Percentiles rank a stretch among this genome's conserved stretches.
These are phyloP conservation scores for Alauda arvensis DNA, from an alignment of 2,797 vertebrate species.

Conservation along the genomic window DNA sequence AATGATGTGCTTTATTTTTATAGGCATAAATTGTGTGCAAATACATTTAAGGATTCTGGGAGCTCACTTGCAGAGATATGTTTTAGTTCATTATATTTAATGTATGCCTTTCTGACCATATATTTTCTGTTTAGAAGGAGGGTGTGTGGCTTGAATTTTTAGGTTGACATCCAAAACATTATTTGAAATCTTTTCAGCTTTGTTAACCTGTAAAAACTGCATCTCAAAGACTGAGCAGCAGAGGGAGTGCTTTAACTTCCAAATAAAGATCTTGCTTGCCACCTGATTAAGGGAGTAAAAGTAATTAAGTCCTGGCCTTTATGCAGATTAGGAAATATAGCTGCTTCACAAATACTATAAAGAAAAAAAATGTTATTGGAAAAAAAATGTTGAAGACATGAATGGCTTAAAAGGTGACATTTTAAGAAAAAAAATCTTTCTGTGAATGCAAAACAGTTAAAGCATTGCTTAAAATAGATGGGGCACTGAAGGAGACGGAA, in stretches of 20 bases:
- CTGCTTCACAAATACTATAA: slow-evolving; percentile 47
- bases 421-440: neutral
- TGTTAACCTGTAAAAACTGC: slow-evolving; percentile 2
- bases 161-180: neutral
- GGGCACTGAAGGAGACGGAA: neutral
- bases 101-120: neutral
- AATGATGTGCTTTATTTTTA: slow-evolving; percentile 69
- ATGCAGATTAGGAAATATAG: slow-evolving; percentile 66
- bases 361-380: slow-evolving; percentile 12
- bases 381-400: slow-evolving; percentile 34
- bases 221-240: slow-evolving; percentile 68
- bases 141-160: neutral
- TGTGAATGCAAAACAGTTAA: neutral
- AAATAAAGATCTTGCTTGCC: slow-evolving; percentile 29
- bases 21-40: neutral
- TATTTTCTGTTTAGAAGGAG: neutral
- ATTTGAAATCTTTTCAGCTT: neutral
- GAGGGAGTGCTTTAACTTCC: slow-evolving; percentile 83
- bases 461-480: neutral
- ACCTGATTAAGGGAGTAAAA: slow-evolving; percentile 58
- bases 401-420: neutral
- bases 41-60: neutral
- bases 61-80: neutral
- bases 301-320: slow-evolving; percentile 63
- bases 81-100: neutral